Evolutionary conservation across 2,888 invertebrate species (phyloP), one percentile per base, ranked within the genome.

Genomic region (Mesorhabditis belari): DNA sequence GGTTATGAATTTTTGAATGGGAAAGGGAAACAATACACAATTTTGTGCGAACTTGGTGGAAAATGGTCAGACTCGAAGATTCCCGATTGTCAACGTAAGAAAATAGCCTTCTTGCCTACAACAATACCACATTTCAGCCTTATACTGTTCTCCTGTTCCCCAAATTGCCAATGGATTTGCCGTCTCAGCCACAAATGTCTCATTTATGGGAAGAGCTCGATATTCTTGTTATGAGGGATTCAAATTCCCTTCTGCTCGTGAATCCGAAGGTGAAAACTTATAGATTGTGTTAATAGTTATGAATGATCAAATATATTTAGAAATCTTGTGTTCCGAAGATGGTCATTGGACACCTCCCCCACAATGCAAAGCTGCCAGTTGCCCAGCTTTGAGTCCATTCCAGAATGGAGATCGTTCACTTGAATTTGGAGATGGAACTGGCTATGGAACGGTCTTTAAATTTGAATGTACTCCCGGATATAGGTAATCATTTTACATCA

Each of bases 101-200:
- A 25, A 57, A 25, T 35, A 12, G 26, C 25, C 51, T 52, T 21
- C 12, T n/a, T 23, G 6, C 12, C 9, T 17, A 55, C 44, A 21
- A 58, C 6, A 53, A 12, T 12, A 6, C 9, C 9, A 3, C 17
- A 58, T 73, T 79, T 61, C 72, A 82, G 83, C 82, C 27, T 74
- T 82, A 24, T 95, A 94, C 82, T 95, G 95, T 82, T 93, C 93
- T 60, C 93, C 94, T 25, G 94, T 95, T 55, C 94, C 94, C 60
- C 95, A 95, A 86, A 95, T 95, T 68, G 91, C 92, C 80, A 95
- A 94, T 82, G 94, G 94, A 55, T 94, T 93, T 83, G 93, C 93
- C 3, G 92, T 92, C 81, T 91, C 91, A 55, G 92, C 94, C 0
- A 89, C 92, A 3, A 94, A 94, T 82, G 94, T 95, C 5, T 94